Percentiles rank a stretch among this genome's conserved stretches.
These are phyloP conservation scores for Threskiornis aethiopicus DNA, from an alignment of 2,797 vertebrate genomes.

Conservation along the genomic window DNA sequence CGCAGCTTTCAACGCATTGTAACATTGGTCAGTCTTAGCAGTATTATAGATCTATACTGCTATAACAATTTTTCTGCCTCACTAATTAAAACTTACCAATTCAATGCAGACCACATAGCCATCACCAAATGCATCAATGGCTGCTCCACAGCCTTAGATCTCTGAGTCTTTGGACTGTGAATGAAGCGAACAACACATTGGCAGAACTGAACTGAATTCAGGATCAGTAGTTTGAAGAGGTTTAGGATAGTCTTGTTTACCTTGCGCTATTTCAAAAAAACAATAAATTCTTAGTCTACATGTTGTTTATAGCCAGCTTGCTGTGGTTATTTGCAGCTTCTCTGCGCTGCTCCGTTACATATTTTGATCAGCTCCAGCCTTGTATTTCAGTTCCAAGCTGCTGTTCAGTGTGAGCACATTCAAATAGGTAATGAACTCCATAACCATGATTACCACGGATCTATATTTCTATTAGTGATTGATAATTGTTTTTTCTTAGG, in stretches of 20 bases:
- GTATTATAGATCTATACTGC: neutral
- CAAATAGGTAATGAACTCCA: neutral
- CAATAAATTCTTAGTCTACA: neutral
- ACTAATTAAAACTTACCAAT: neutral
- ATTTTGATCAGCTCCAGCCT: neutral
- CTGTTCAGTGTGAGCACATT: neutral
- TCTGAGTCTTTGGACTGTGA: neutral
- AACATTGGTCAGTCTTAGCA: neutral
- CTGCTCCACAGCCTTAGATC: neutral
- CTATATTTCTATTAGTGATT: neutral
- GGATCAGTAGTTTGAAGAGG: neutral
- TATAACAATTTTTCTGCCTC: neutral
- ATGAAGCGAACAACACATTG: accelerated
- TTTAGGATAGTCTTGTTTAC: neutral
- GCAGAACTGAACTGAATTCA: neutral
- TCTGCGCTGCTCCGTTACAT: neutral
- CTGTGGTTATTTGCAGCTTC: neutral
- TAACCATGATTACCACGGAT: neutral
- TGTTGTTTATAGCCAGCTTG: accelerated
- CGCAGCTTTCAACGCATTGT: accelerated
- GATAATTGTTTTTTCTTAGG: neutral
- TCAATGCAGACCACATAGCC: neutral
- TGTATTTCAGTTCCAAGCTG: neutral
- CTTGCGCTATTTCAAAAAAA: neutral
- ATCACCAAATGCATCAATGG: neutral